Conservation (phyloP, 2,888 invertebrate species). For the Crocallis elinguaria region DNA sequence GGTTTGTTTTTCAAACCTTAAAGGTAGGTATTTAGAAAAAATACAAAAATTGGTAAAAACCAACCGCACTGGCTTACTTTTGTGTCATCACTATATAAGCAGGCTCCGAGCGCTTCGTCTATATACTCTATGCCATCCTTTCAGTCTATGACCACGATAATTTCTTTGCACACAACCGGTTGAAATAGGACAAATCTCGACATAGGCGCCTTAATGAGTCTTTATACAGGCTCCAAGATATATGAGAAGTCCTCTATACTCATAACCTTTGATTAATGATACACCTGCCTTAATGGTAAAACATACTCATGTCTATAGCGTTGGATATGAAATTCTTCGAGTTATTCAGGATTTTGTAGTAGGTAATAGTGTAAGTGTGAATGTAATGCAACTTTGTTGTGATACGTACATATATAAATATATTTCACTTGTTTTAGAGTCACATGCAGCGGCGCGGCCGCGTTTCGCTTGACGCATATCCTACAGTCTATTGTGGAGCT, state of each 20-base stretch:
- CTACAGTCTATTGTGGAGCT: no score
- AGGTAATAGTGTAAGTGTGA: background rate
- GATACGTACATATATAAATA: background rate
- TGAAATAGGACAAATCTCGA: conserved; percentile 9
- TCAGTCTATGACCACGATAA: background rate
- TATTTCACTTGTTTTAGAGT: no score
- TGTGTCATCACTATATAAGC: no score
- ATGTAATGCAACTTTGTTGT: conserved; percentile 1
- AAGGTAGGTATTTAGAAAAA: no score
- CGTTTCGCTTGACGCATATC: no score
- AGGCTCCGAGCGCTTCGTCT: no score
- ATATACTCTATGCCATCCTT: no score
- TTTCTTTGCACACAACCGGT: conserved; percentile 10
- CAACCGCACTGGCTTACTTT: no score
- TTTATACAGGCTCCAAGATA: conserved; percentile 35
- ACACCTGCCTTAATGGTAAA: conserved; percentile 43
- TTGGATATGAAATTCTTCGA: background rate
- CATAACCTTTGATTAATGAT: conserved; percentile 44
- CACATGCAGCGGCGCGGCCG: no score
- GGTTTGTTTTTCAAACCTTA: no score
- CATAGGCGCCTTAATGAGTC: conserved; percentile 38
- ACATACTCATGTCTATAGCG: conserved; percentile 38
- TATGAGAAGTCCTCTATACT: conserved; percentile 34
- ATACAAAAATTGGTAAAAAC: no score
- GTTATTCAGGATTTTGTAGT: background rate